These are phyloP conservation scores for Orthochromis malagaraziensis DNA, from an alignment of 2,113 vertebrate species.

Conservation along the genomic window DNA sequence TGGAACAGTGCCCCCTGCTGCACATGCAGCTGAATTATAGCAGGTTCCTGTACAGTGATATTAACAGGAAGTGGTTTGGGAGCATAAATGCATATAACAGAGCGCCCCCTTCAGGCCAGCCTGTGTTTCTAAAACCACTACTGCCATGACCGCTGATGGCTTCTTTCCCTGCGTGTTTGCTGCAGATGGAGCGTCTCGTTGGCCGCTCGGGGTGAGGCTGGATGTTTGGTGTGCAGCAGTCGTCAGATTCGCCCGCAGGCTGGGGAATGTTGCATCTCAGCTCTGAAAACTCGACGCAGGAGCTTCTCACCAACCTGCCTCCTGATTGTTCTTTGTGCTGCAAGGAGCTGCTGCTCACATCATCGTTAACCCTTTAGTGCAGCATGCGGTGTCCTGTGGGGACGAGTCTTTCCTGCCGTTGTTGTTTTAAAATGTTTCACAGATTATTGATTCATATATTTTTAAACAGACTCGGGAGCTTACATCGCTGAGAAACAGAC, in stretches of 20 bases:
- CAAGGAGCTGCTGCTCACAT: background rate
- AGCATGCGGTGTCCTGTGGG: background rate
- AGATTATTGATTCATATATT: no score
- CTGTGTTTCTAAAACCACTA: background rate
- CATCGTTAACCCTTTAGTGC: background rate
- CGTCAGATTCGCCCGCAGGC: background rate
- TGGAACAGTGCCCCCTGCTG: background rate
- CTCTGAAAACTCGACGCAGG: background rate
- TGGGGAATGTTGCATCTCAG: slow-evolving; percentile 20
- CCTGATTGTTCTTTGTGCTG: background rate
- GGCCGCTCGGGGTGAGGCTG: background rate
- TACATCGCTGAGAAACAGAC: rapidly evolving
- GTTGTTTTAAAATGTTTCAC: background rate
- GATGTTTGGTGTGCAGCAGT: background rate
- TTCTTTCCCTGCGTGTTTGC: background rate
- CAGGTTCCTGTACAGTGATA: background rate
- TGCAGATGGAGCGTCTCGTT: background rate
- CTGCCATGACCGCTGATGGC: background rate
- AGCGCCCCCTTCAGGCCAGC: background rate
- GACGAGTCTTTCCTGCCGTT: background rate
- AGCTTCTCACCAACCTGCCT: background rate
- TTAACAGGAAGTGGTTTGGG: background rate
- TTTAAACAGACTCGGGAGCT: background rate
- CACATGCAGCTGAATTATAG: background rate
- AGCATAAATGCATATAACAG: background rate